These are phyloP conservation scores for Mimachlamys varia DNA, from an alignment of 2,888 invertebrate genomes.

Conservation along the genomic window DNA sequence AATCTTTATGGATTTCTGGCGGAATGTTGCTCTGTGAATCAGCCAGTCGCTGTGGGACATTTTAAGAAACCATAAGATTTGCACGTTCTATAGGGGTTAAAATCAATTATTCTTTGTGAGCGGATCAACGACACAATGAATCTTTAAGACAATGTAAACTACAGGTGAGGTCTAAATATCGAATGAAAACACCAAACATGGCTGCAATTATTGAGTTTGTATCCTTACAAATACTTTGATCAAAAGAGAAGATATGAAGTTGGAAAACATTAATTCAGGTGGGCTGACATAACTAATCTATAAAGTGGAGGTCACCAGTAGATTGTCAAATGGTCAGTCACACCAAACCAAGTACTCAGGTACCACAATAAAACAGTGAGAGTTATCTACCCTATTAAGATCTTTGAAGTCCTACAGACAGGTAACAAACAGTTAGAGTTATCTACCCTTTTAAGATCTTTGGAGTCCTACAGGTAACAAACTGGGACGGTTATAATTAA, in stretches of 20 bases:
- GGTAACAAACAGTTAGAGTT: neutral
- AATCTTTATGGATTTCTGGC: neutral
- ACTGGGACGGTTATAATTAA: neutral
- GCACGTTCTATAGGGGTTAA: neutral
- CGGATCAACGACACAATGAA: neutral
- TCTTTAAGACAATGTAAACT: conserved; percentile 1
- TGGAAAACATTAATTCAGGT: neutral
- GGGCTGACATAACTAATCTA: neutral
- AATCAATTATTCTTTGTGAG: conserved; percentile 21
- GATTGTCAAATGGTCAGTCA: neutral
- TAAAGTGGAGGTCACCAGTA: neutral
- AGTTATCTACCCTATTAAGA: neutral
- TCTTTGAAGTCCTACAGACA: neutral
- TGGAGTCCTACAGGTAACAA: neutral
- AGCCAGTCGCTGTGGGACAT: neutral
- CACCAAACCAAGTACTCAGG: neutral
- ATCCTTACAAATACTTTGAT: neutral
- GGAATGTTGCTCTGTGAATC: neutral
- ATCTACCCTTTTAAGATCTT: neutral
- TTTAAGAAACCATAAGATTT: neutral
- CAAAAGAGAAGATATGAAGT: neutral
- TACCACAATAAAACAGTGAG: neutral
- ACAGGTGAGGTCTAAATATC: conserved; percentile 17
- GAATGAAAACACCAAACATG: neutral
- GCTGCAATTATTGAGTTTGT: neutral